Evolutionary conservation across 2,888 invertebrate species (phyloP).

Genomic region (Anorthoa munda): DNA sequence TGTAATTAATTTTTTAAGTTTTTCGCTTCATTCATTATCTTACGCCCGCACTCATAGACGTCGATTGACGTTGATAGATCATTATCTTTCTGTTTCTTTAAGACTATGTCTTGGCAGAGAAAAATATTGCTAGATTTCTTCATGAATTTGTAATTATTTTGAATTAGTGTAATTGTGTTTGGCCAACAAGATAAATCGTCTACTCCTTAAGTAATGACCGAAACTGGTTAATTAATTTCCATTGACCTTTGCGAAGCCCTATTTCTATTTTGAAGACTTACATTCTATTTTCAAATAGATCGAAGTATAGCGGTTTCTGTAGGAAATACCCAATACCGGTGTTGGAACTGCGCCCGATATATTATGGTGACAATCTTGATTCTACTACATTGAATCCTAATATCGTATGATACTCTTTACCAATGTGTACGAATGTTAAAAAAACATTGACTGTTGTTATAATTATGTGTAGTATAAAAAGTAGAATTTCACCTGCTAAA

Average conservation of each 20-base stretch:
- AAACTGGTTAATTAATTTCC: neutral
- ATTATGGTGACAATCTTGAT: slow-evolving; percentile 36
- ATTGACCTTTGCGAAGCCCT: neutral
- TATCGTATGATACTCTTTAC: slow-evolving; percentile 25
- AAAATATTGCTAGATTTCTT: neutral
- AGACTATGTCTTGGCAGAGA: neutral
- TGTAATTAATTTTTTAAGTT: slow-evolving; percentile 20
- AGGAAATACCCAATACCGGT: slow-evolving; percentile 17
- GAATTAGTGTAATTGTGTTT: neutral
- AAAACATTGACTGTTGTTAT: neutral
- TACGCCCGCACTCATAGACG: neutral
- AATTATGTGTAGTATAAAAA: neutral
- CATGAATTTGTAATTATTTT: neutral
- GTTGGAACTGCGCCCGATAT: slow-evolving; percentile 48
- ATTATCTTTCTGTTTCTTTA: slow-evolving; percentile 16
- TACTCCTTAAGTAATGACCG: no score
- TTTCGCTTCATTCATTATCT: slow-evolving; percentile 34
- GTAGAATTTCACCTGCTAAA: no score
- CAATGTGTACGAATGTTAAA: neutral
- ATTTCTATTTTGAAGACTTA: neutral
- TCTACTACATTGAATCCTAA: slow-evolving; percentile 44
- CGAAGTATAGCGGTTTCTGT: neutral
- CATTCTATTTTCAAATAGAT: slow-evolving; percentile 2
- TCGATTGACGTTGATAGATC: slow-evolving; percentile 24
- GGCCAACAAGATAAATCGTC: neutral